phyloP scores from a whole-genome alignment of 2,797 vertebrate genomes.

The Ptychadena robeensis region DNA sequence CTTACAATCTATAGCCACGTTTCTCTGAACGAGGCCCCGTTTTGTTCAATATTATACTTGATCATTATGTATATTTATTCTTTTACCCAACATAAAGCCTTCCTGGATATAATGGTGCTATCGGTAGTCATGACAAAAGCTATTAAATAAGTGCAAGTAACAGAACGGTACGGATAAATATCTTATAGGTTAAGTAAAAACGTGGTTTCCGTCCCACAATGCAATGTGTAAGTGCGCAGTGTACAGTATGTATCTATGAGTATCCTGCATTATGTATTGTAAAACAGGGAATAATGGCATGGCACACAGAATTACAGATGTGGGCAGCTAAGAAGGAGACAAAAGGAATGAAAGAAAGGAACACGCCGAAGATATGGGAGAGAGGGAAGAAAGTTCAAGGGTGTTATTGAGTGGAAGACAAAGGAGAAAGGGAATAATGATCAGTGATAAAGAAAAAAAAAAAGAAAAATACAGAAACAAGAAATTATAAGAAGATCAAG shows the following conservation, averaged over 20 bases:
- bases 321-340: constrained; percentile 42
- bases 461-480: neutral
- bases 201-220: constrained; percentile 22
- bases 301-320: constrained; percentile 32
- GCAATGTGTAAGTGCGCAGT: constrained; percentile 12
- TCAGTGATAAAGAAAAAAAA: constrained; percentile 13
- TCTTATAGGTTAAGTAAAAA: neutral
- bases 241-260: constrained; percentile 21
- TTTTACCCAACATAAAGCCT: too few species aligned
- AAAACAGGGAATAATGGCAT: constrained; percentile 31
- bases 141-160: too few species aligned
- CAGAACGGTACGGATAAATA: constrained; percentile 2
- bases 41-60: too few species aligned
- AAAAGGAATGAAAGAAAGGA: constrained; percentile 46
- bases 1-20: neutral
- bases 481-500: constrained; percentile 31
- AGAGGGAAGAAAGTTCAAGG: constrained; percentile 26
- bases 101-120: too few species aligned
- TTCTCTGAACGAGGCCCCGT: neutral
- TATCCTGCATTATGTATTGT: constrained; percentile 43
- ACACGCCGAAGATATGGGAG: constrained; percentile 8
- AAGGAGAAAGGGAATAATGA: constrained; percentile 41
- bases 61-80: too few species aligned
- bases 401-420: constrained; percentile 44
- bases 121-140: too few species aligned